A percentile compares a stretch with the other conserved stretches of the same genome.
phyloP scores from a whole-genome alignment of 2,797 vertebrate genomes.

The Arremon aurantiirostris region DNA sequence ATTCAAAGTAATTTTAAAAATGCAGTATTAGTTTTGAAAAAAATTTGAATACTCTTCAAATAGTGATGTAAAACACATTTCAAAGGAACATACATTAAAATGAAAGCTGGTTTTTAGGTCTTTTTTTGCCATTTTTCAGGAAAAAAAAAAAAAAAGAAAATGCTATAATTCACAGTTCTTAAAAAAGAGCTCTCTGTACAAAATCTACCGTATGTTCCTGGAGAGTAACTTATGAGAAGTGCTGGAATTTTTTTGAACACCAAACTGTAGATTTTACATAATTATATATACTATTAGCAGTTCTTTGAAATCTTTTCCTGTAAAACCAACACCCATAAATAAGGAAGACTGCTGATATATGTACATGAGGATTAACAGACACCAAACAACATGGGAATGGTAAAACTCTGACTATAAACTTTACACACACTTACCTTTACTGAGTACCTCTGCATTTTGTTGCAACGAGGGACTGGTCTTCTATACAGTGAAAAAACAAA shows the following conservation, averaged over 20 bases:
- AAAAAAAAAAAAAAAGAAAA: rapidly evolving
- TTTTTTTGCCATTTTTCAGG: background rate
- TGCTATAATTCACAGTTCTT: background rate
- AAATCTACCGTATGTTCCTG: background rate
- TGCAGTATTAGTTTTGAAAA: background rate
- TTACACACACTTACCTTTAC: conserved; percentile 52
- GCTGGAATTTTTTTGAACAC: background rate
- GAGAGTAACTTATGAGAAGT: background rate
- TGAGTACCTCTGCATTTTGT: background rate
- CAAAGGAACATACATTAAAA: background rate
- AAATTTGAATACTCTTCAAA: background rate
- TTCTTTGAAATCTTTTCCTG: background rate
- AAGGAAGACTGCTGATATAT: background rate
- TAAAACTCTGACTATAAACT: background rate
- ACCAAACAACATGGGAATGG: background rate
- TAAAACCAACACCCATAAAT: background rate
- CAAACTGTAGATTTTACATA: background rate
- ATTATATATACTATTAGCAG: background rate
- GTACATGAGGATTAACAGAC: background rate
- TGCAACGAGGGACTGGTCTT: background rate
- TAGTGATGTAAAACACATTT: background rate
- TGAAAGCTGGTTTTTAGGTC: background rate
- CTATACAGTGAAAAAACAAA: background rate
- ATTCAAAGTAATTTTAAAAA: background rate
- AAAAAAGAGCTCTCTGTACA: background rate